Evolutionary conservation across 2,888 invertebrate species (phyloP), one percentile per base, ranked within the genome.

Genomic region (Dinocampus coccinellae): DNA sequence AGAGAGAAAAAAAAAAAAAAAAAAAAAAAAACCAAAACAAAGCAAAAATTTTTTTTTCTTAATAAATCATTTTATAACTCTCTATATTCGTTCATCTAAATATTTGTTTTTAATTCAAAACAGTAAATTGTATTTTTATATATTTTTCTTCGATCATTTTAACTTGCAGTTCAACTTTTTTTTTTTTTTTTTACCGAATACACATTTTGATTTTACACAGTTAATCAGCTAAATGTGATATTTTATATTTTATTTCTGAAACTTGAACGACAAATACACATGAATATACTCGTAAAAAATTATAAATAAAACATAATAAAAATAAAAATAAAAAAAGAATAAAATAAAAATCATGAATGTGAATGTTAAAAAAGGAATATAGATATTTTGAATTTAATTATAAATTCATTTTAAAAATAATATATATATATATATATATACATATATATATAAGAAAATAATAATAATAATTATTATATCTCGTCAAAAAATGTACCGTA

Each of bases 141-240:
- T 29, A 33, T 57, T 47, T 57, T 36, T 58, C 39, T 16, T 67
- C 53, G 39, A 6, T 60, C 20, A 52, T 61, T 61, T 66, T 39
- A 24, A 66, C 29, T 61, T 42, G 52, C 53, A 26, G n/a, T 34
- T 58, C 20, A n/a, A 58, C 34, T 58, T 20, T 7, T 16, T 58
- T 58, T 16, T 22, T 20, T 58, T 20, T 7, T 16, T 58, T 58
- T 16, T 22, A 26, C 24, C 26, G 13, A 13, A 55, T 26, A 26
- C 47, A 16, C 16, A 22, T 11, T 33, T 33, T n/a, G 16, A 29
- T 73, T 67, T 47, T 3, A 47, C 52, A 67, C 67, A 63, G 62
- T 62, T 73, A 16, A 67, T 68, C 70, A 42, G 66, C 69, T 36
- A 61, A 73, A 73, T 70, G 70, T 73, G 73, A 70, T 70, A 73